A percentile compares a stretch with the other conserved stretches of the same genome.
phyloP scores from a whole-genome alignment of 2,113 vertebrate species.

The Oreochromis tanganicae region DNA sequence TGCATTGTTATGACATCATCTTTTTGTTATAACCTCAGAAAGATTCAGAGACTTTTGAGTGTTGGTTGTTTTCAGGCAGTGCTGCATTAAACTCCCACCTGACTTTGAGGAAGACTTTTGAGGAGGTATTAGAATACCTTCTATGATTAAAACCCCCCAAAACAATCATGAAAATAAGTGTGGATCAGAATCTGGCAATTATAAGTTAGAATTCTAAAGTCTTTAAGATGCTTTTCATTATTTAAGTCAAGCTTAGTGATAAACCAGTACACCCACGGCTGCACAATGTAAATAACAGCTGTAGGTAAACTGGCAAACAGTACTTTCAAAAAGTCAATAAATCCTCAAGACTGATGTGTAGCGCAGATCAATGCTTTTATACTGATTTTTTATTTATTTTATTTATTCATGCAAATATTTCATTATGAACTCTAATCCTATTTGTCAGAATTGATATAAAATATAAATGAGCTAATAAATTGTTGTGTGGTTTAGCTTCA shows the following conservation, averaged over 20 bases:
- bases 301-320: not conserved
- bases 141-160: too few relatives aligned
- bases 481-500: not conserved
- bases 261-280: too few relatives aligned
- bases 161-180: too few relatives aligned
- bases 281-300: too few relatives aligned
- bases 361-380: not conserved
- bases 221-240: too few relatives aligned
- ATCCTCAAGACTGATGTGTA: not conserved
- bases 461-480: not conserved
- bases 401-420: not conserved
- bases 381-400: not conserved
- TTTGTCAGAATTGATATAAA: not conserved
- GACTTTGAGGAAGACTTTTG: not conserved
- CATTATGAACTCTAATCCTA: not conserved
- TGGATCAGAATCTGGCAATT: too few relatives aligned
- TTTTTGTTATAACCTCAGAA: not conserved
- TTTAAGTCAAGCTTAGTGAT: too few relatives aligned
- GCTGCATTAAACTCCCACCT: not conserved
- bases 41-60: not conserved
- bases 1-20: not conserved
- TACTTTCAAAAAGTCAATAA: not conserved
- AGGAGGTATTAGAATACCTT: not conserved
- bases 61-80: not conserved
- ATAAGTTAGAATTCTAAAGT: too few relatives aligned